phyloP scores from a whole-genome alignment of 1,140 invertebrate species.

The Dreissena rostriformis region DNA sequence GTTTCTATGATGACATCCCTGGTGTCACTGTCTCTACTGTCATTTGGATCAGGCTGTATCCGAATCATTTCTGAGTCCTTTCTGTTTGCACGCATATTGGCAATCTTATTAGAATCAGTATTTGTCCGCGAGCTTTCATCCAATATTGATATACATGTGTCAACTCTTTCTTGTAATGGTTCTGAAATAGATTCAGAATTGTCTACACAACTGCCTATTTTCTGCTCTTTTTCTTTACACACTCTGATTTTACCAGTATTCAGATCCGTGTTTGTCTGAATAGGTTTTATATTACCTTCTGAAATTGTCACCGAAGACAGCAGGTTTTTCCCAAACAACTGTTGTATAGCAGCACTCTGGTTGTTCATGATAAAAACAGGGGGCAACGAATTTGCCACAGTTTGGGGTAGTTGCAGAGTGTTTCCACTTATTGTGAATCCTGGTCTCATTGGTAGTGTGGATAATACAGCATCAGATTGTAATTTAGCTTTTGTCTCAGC shows the following conservation, averaged over 20 bases:
- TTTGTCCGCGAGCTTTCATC: too few species aligned
- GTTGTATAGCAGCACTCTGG: conserved; percentile 19
- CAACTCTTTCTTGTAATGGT: too few species aligned
- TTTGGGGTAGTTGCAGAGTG: background rate
- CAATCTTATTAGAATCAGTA: too few species aligned
- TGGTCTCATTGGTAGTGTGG: conserved; percentile 11
- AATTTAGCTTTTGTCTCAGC: conserved; percentile 45
- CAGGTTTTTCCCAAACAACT: conserved; percentile 6
- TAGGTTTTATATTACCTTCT: background rate
- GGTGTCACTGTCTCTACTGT: too few species aligned
- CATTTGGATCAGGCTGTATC: too few species aligned
- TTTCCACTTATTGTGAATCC: conserved; percentile 13
- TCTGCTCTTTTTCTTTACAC: background rate
- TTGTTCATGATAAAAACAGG: conserved; percentile 46
- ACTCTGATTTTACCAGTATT: background rate
- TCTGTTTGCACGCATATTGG: too few species aligned
- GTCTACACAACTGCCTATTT: background rate
- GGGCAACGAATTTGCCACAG: conserved; percentile 10
- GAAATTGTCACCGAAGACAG: too few species aligned
- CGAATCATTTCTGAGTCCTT: too few species aligned
- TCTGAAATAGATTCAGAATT: too few species aligned
- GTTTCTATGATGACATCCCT: too few species aligned
- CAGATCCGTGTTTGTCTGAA: background rate
- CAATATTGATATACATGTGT: too few species aligned
- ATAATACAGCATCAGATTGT: background rate